Percentiles rank a stretch among this genome's conserved stretches.
phyloP scores from a whole-genome alignment of 2,888 invertebrate genomes.

The Acleris holmiana region DNA sequence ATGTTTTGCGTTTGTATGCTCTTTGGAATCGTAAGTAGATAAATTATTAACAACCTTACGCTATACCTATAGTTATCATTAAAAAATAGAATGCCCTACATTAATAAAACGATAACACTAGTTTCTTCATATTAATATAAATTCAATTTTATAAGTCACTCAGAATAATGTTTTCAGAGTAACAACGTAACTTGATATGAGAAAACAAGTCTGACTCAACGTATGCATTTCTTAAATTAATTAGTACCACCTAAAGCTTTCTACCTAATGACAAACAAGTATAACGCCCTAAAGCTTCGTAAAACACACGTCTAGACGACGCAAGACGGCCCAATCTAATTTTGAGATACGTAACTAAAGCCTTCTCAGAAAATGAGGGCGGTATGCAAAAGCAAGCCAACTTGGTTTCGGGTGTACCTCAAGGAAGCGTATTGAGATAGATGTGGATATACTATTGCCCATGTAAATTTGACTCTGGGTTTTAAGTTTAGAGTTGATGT shows the following conservation, averaged over 20 bases:
- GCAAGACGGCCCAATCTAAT: slow-evolving; percentile 28
- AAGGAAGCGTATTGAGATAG: slow-evolving; percentile 25
- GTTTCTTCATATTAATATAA: too few species aligned
- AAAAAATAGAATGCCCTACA: too few species aligned
- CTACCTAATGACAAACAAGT: slow-evolving; percentile 12
- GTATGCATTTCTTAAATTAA: slow-evolving; percentile 1
- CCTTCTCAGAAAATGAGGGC: slow-evolving; percentile 17
- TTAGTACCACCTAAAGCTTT: slow-evolving; percentile 21
- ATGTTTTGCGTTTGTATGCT: slow-evolving; percentile 23
- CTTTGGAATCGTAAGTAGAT: slow-evolving; percentile 24
- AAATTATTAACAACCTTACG: slow-evolving; percentile 13
- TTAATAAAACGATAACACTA: too few species aligned
- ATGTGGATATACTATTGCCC: slow-evolving; percentile 19
- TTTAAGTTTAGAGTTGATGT: slow-evolving; percentile 14
- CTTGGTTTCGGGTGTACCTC: slow-evolving; percentile 25
- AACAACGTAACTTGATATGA: not conserved
- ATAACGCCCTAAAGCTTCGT: slow-evolving; percentile 12
- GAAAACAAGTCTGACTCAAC: not conserved
- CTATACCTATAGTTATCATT: too few species aligned
- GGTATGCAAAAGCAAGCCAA: slow-evolving; percentile 1
- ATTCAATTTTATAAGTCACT: too few species aligned
- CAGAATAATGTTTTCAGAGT: too few species aligned
- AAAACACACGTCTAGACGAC: slow-evolving; percentile 27
- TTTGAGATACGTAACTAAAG: slow-evolving; percentile 27
- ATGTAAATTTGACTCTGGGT: slow-evolving; percentile 16